Evolutionary conservation across 2,797 vertebrate species (phyloP), one percentile per base, ranked within the genome.

Genomic region (Malacoctenus gilli): DNA sequence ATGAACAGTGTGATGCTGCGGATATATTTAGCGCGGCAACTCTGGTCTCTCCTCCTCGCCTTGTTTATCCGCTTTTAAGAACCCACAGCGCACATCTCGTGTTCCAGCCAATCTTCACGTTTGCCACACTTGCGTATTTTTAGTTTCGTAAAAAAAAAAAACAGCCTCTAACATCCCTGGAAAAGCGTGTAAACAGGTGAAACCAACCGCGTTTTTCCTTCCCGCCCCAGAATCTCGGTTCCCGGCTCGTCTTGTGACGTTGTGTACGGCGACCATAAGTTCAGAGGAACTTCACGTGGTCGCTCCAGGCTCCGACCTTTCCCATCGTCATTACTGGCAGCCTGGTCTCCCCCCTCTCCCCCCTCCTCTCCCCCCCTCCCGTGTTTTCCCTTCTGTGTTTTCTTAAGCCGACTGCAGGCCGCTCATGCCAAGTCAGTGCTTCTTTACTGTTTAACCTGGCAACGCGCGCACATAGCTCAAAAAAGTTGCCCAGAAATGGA

Each of bases 1-100:
- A 82, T 84, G 57, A 81, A 40, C 18, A 71, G 56, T 64, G 19
- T 51, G 59, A 59, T 75, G 67, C 42, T 70, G 32, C 20, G 43
- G 19, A 18, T 72, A 55, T 53, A 56, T 80, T 75, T 59, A 71
- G 42, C n/a, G 8, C 32, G 8, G 43, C 28, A 18, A 34, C 3
- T n/a, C 22, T 64, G 16, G 31, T 19, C 4, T 52, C 32, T 48
- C 12, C 4, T 32, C 3, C 35, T 40, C 23, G 37, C 16, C 10
- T 20, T 22, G 4, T 19, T 12, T 23, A 18, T 16, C 1, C 32
- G 46, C 39, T 13, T 36, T n/a, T n/a, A n/a, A n/a, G n/a, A n/a
- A n/a, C n/a, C n/a, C n/a, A n/a, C n/a, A n/a, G n/a, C n/a, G n/a
- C n/a, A n/a, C n/a, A n/a, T n/a, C n/a, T n/a, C n/a, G n/a, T n/a